Conservation (phyloP, 2,888 invertebrate species). For the Pogonocherus hispidulus region DNA sequence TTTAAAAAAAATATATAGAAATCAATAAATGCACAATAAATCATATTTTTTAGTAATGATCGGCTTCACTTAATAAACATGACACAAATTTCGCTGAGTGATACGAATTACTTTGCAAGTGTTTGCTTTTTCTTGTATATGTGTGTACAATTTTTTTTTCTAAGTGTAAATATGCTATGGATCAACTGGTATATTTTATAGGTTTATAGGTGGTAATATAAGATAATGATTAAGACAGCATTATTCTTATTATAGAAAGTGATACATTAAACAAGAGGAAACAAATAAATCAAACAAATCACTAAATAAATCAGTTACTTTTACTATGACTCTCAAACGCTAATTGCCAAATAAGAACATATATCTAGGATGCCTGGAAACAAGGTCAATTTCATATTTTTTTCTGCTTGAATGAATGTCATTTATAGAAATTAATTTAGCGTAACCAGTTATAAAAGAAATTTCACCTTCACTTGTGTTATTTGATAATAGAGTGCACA, state of each 20-base stretch:
- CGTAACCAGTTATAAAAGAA: conserved; percentile 41
- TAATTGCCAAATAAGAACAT: conserved; percentile 37
- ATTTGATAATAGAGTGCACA: conserved; percentile 36
- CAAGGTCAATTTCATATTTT: conserved; percentile 40
- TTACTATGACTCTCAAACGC: conserved; percentile 11
- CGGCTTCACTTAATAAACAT: too few species aligned
- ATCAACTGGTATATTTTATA: neutral
- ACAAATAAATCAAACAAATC: conserved; percentile 12
- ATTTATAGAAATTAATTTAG: conserved; percentile 41
- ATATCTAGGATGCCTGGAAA: conserved; percentile 41
- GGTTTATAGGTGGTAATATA: too few species aligned
- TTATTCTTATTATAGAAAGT: conserved; percentile 14
- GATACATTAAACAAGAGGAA: conserved; percentile 12
- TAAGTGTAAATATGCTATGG: neutral
- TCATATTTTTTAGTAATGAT: too few species aligned
- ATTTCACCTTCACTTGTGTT: conserved; percentile 45
- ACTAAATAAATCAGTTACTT: conserved; percentile 27
- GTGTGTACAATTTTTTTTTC: too few species aligned
- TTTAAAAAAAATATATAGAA: too few species aligned
- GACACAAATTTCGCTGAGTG: too few species aligned
- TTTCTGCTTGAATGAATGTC: conserved; percentile 29
- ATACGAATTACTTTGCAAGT: too few species aligned
- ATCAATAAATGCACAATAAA: too few species aligned
- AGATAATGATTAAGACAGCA: conserved; percentile 1
- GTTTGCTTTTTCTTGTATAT: too few species aligned